A percentile compares a stretch with the other conserved stretches of the same genome.
Evolutionary conservation across 2,888 invertebrate genomes (phyloP).

Genomic region (Papilio demoleus): DNA sequence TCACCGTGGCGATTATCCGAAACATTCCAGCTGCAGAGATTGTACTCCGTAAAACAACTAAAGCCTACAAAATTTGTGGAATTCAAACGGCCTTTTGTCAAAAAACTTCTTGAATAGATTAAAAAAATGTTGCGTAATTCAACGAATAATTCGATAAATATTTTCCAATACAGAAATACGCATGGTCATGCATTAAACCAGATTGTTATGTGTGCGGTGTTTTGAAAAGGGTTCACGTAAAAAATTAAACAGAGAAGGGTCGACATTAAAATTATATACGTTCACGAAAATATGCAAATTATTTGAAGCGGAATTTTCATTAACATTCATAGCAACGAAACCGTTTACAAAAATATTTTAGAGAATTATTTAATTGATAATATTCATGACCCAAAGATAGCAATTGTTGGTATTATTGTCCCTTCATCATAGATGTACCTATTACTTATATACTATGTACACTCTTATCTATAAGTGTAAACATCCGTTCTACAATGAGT

Average conservation of each 20-base stretch:
- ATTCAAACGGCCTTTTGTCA: background rate
- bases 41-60: no score
- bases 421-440: no score
- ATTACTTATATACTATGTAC: no score
- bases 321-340: constrained; percentile 35
- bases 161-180: constrained; percentile 3
- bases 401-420: background rate
- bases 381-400: background rate
- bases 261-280: constrained; percentile 29
- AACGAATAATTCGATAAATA: background rate
- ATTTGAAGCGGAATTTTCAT: constrained; percentile 35
- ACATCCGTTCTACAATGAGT: background rate
- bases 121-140: background rate
- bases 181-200: constrained; percentile 3
- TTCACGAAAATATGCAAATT: constrained; percentile 32
- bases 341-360: constrained; percentile 29
- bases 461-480: no score
- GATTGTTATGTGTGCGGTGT: constrained; percentile 7
- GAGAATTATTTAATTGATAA: constrained; percentile 11
- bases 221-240: constrained; percentile 30
- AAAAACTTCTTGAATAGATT: background rate
- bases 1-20: no score
- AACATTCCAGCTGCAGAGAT: no score
- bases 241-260: constrained; percentile 30
- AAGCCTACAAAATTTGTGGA: no score